These are phyloP conservation scores for Acanthaster planci DNA, from an alignment of 35 echinoderm and acorn worm species.

Conservation along the genomic window DNA sequence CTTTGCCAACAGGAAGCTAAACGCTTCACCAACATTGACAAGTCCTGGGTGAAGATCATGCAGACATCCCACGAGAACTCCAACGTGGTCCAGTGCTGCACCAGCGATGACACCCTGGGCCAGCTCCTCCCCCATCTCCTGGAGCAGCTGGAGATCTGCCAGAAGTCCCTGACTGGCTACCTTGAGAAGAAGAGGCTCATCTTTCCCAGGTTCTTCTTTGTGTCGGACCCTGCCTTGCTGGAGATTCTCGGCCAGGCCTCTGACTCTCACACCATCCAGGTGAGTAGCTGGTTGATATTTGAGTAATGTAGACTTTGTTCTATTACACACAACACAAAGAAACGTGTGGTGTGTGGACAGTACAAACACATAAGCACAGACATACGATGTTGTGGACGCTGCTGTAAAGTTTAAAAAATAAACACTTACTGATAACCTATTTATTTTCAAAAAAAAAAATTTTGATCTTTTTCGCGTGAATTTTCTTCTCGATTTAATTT, in stretches of 20 bases:
- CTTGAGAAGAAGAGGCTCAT: constrained; percentile 98
- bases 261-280: constrained; percentile 99
- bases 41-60: constrained; percentile 99
- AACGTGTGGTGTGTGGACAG: no score
- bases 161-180: constrained; percentile 98
- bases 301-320: no score
- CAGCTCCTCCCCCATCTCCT: constrained; percentile 98
- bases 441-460: no score
- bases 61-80: constrained; percentile 97
- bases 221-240: constrained; percentile 93
- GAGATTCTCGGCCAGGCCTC: constrained; percentile 99
- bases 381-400: no score
- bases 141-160: constrained; percentile 98
- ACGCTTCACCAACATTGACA: constrained; percentile 99
- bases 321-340: no score
- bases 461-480: no score
- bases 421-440: no score
- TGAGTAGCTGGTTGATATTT: neutral
- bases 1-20: constrained; percentile 88
- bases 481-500: no score
- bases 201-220: constrained; percentile 99
- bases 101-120: constrained; percentile 89
- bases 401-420: no score
- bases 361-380: no score
- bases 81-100: constrained; percentile 95